These are phyloP conservation scores for Campopleginae sp. DNA, from an alignment of 2,888 invertebrate genomes.

Conservation along the genomic window DNA sequence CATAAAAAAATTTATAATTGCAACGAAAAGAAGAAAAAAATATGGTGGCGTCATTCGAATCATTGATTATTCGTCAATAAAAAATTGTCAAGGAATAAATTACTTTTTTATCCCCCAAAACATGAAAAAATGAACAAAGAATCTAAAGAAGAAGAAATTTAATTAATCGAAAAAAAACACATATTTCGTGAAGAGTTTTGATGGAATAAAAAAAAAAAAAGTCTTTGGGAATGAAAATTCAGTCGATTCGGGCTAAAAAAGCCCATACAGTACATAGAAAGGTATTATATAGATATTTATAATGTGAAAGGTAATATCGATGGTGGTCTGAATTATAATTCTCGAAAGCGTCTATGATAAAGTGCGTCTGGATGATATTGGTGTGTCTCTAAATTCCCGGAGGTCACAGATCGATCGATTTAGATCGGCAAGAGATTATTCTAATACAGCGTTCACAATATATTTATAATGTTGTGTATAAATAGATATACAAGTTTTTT, in stretches of 20 bases:
- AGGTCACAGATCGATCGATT: conserved; percentile 80
- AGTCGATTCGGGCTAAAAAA: neutral
- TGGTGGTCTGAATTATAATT: conserved; percentile 72
- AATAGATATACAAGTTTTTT: conserved; percentile 35
- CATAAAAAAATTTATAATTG: too few species aligned
- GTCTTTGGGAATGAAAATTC: neutral
- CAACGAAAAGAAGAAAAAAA: too few species aligned
- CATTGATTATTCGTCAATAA: too few species aligned
- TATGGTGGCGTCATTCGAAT: too few species aligned
- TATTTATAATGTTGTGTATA: conserved; percentile 38
- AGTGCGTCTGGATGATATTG: conserved; percentile 72
- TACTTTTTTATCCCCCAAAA: too few species aligned
- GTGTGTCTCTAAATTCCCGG: conserved; percentile 72
- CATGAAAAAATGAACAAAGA: too few species aligned
- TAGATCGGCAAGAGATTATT: conserved; percentile 81
- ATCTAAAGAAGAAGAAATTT: too few species aligned
- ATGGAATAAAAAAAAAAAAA: neutral
- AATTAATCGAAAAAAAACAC: neutral
- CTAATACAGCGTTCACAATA: conserved; percentile 67
- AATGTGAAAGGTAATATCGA: conserved; percentile 22
- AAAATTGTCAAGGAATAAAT: too few species aligned
- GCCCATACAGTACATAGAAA: conserved; percentile 41
- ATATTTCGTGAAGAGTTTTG: neutral
- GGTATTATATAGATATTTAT: conserved; percentile 45
- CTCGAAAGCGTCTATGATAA: conserved; percentile 73